These are phyloP conservation scores for Petrocephalus sullivani DNA, from an alignment of 2,797 vertebrate species.

Conservation along the genomic window DNA sequence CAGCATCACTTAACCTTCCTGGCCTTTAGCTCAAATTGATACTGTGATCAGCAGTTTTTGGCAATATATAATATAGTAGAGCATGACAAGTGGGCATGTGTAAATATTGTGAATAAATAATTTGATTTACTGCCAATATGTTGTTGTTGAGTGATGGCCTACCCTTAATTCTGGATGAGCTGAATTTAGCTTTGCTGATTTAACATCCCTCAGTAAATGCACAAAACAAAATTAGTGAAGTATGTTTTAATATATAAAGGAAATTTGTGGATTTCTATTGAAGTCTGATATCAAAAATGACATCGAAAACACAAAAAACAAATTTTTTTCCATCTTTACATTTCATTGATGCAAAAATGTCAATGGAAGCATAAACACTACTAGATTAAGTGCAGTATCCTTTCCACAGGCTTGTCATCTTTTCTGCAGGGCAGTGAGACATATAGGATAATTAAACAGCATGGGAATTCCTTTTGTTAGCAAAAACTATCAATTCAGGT, in stretches of 20 bases:
- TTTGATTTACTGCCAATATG: background rate
- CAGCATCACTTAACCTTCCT: background rate
- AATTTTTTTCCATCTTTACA: no score
- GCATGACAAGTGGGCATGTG: background rate
- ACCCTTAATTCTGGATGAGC: background rate
- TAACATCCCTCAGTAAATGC: background rate
- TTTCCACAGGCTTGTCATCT: background rate
- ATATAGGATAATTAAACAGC: constrained; percentile 20
- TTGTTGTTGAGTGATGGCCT: background rate
- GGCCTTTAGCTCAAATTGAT: background rate
- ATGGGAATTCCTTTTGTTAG: constrained; percentile 19
- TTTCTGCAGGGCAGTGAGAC: constrained; percentile 3
- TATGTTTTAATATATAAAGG: background rate
- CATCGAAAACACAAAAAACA: background rate
- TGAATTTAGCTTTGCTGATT: background rate
- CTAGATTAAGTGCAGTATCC: background rate
- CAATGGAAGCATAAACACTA: constrained; percentile 6
- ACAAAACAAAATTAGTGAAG: background rate
- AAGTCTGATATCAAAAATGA: background rate
- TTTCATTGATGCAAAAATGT: background rate
- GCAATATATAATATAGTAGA: background rate
- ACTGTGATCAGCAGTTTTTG: background rate
- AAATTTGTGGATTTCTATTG: background rate
- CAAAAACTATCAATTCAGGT: constrained; percentile 15
- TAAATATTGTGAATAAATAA: background rate